Percentiles rank a stretch among this genome's conserved stretches.
Conservation (phyloP, 2,888 invertebrate genomes). For the Drosophila neotestacea region DNA sequence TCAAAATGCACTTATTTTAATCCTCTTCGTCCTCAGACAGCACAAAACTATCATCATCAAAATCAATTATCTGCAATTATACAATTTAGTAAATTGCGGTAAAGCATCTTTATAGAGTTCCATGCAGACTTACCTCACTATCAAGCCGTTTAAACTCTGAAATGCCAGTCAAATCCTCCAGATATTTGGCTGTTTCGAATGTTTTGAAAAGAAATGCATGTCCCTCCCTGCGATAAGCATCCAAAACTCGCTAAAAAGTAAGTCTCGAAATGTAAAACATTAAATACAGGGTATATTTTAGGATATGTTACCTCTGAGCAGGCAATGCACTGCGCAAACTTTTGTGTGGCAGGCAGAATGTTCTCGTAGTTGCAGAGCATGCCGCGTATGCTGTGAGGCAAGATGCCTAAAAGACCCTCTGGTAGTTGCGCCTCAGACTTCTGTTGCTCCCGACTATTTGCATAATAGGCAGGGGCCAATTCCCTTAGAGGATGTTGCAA, state of each 20-base stretch:
- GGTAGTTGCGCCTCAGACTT: constrained; percentile 73
- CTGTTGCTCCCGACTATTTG: constrained; percentile 57
- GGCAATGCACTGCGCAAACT: constrained; percentile 96
- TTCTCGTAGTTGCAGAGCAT: constrained; percentile 93
- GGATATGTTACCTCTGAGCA: constrained; percentile 89
- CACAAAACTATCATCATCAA: constrained; percentile 83
- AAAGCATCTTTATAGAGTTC: not conserved
- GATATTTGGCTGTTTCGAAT: constrained; percentile 91
- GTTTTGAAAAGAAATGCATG: constrained; percentile 91
- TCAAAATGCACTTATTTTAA: constrained; percentile 8
- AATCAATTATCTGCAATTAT: constrained; percentile 82
- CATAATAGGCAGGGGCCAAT: constrained; percentile 89
- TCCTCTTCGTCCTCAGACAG: constrained; percentile 74
- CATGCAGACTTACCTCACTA: constrained; percentile 85
- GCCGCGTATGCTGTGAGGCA: constrained; percentile 97
- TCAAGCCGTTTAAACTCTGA: constrained; percentile 88
- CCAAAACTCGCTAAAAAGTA: constrained; percentile 83
- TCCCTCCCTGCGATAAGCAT: constrained; percentile 86
- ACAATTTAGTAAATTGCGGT: not conserved
- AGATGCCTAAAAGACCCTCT: constrained; percentile 90
- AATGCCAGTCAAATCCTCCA: constrained; percentile 95
- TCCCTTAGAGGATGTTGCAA: constrained; percentile 92
- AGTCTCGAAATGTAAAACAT: not conserved
- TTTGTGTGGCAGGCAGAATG: constrained; percentile 92
- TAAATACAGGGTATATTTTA: not conserved